Evolutionary conservation across 2,888 invertebrate genomes (phyloP).

Genomic region (Phymatocera aterrima): DNA sequence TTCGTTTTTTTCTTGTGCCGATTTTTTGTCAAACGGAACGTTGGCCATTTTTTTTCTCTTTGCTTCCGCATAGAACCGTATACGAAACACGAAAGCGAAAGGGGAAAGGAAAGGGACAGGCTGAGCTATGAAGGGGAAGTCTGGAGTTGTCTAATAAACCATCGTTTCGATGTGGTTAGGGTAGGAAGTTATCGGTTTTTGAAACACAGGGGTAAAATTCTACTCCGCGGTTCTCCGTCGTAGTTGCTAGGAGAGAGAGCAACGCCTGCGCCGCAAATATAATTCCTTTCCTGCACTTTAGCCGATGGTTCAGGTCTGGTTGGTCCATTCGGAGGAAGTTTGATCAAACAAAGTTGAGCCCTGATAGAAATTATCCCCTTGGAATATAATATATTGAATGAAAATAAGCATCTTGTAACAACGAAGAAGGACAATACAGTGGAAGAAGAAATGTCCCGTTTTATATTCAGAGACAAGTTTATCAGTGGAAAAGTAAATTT

Average conservation of each 20-base stretch:
- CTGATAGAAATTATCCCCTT: not conserved
- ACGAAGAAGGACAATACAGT: too few relatives aligned
- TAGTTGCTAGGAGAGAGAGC: constrained; percentile 38
- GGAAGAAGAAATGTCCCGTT: too few relatives aligned
- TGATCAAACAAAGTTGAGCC: not conserved
- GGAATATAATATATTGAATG: not conserved
- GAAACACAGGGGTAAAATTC: not conserved
- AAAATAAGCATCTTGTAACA: not conserved
- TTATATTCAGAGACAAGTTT: too few relatives aligned
- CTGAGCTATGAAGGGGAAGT: not conserved
- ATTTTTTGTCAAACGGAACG: not conserved
- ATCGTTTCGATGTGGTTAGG: constrained; percentile 2
- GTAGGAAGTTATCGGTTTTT: constrained; percentile 7
- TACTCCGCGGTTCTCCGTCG: not conserved
- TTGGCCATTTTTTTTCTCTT: too few relatives aligned
- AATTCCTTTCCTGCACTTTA: not conserved
- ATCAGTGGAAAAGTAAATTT: too few relatives aligned
- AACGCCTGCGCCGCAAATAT: constrained; percentile 36
- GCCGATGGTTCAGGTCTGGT: not conserved
- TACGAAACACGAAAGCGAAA: not conserved
- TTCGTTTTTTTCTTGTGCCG: not conserved
- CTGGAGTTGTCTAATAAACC: constrained; percentile 1
- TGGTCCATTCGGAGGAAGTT: not conserved
- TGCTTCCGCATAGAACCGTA: not conserved
- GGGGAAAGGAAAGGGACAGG: not conserved